Conservation (phyloP, 2,888 invertebrate species). For the Onchidella celtica region DNA sequence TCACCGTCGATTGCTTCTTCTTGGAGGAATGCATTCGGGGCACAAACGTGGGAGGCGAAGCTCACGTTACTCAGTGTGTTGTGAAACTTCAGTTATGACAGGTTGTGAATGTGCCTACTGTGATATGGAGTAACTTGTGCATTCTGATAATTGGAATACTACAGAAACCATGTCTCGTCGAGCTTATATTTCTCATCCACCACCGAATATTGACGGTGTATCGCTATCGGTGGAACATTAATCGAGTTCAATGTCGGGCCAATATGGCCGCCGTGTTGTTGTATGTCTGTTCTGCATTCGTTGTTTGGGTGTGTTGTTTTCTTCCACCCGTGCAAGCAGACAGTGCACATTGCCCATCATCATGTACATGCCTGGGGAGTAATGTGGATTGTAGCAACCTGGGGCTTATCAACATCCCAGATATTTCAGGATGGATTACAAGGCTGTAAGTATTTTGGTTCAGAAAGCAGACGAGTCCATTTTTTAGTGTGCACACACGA, state of each 20-base stretch:
- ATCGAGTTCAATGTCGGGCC: slow-evolving; percentile 57
- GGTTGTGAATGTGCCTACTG: slow-evolving; percentile 30
- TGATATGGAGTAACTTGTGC: slow-evolving; percentile 47
- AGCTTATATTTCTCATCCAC: neutral
- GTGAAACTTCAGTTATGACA: slow-evolving; percentile 43
- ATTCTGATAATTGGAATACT: slow-evolving; percentile 41
- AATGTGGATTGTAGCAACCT: slow-evolving; percentile 89
- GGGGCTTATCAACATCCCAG: slow-evolving; percentile 86
- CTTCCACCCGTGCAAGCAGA: slow-evolving; percentile 53
- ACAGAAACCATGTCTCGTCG: neutral
- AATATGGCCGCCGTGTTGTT: slow-evolving; percentile 76
- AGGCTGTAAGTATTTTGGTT: slow-evolving; percentile 84
- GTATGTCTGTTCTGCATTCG: slow-evolving; percentile 72
- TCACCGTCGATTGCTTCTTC: slow-evolving; percentile 57
- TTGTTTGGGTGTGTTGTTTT: slow-evolving; percentile 62
- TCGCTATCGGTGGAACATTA: slow-evolving; percentile 32
- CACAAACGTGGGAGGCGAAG: slow-evolving; percentile 62
- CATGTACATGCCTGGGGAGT: slow-evolving; percentile 87
- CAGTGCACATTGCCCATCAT: slow-evolving; percentile 83
- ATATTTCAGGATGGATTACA: slow-evolving; percentile 89
- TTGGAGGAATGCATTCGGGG: slow-evolving; percentile 63
- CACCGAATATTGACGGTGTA: slow-evolving; percentile 21
- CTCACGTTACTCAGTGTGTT: slow-evolving; percentile 56
- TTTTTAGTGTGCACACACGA: neutral
- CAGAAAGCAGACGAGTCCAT: slow-evolving; percentile 20